phyloP scores from a whole-genome alignment of 1,140 invertebrate species.

The Atta colombica region DNA sequence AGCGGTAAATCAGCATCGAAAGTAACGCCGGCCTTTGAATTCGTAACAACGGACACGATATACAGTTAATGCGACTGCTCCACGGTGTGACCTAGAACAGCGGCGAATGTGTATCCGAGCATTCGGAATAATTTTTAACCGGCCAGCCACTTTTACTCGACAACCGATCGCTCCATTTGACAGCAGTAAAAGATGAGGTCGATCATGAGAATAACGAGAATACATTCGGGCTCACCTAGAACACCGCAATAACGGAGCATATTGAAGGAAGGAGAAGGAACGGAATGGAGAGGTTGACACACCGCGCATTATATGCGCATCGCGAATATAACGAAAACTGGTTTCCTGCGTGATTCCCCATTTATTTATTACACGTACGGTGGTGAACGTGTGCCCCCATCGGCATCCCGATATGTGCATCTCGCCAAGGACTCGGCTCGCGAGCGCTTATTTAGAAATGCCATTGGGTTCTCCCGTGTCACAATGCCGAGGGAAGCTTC shows the following conservation, averaged over 20 bases:
- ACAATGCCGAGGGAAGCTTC: background rate
- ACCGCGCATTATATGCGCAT: background rate
- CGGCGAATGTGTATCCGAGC: background rate
- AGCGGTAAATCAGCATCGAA: background rate
- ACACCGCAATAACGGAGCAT: background rate
- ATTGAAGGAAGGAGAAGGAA: conserved; percentile 31
- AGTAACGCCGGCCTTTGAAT: conserved; percentile 13
- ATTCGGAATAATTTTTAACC: conserved; percentile 1
- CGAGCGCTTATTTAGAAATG: conserved; percentile 71
- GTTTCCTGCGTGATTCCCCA: conserved; percentile 67
- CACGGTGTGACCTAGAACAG: conserved; percentile 37
- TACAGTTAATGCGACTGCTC: background rate
- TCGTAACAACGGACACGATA: background rate
- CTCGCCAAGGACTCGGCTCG: conserved; percentile 74
- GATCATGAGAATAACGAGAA: conserved; percentile 20
- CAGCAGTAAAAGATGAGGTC: background rate
- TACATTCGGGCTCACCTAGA: conserved; percentile 5
- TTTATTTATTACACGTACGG: conserved; percentile 57
- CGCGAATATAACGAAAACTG: conserved; percentile 75
- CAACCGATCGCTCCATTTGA: background rate
- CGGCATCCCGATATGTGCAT: conserved; percentile 72
- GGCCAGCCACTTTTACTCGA: conserved; percentile 23
- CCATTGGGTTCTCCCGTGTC: conserved; percentile 69
- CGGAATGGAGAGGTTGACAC: conserved; percentile 24
- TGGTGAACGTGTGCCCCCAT: conserved; percentile 75